Conservation (phyloP, 2,113 vertebrate species). For the Boulengeromyrus knoepffleri region DNA sequence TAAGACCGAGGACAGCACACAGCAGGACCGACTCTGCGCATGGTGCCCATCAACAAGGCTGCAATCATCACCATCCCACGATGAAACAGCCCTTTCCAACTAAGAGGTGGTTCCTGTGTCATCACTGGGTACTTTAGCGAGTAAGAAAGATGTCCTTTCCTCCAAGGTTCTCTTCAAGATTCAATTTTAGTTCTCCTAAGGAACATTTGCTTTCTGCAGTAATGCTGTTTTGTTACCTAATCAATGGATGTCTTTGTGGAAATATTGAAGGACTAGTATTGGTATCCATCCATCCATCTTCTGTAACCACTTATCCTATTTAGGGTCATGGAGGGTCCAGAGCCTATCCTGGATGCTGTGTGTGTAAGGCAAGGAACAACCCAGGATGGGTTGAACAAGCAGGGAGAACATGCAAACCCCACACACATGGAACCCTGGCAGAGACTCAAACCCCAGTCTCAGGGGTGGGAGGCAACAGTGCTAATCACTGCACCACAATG, state of each 20-base stretch:
- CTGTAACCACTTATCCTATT: too few species aligned
- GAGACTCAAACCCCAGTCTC: neutral
- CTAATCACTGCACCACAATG: neutral
- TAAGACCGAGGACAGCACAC: too few species aligned
- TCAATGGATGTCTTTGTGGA: neutral
- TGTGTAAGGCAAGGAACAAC: neutral
- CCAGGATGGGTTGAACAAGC: neutral
- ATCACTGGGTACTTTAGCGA: neutral
- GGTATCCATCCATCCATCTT: neutral
- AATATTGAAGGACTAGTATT: neutral
- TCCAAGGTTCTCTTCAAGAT: neutral
- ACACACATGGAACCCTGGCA: neutral
- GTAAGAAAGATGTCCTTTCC: neutral
- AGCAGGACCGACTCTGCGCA: neutral
- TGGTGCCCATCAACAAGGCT: neutral
- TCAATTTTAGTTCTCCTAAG: neutral
- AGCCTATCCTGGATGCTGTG: too few species aligned
- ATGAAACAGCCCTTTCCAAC: neutral
- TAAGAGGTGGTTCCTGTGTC: neutral
- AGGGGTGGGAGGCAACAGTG: neutral
- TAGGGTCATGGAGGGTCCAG: too few species aligned
- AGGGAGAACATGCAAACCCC: neutral
- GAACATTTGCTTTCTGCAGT: neutral
- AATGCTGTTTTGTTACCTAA: neutral
- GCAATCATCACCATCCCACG: neutral